phyloP scores from a whole-genome alignment of 2,113 vertebrate genomes.

The Thunnus maccoyii region DNA sequence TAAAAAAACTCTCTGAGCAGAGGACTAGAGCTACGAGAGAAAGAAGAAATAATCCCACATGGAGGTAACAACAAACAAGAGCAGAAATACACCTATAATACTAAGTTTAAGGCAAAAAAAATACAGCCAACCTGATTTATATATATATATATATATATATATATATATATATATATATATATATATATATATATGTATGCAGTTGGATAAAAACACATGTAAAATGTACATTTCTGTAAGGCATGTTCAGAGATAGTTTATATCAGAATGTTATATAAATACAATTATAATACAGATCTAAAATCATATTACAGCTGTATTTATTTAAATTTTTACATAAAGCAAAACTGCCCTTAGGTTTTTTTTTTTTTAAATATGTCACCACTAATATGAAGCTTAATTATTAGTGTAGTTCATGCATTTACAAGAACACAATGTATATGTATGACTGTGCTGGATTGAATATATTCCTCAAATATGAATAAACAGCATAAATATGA shows the following conservation, averaged over 20 bases:
- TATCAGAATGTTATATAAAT: slow-evolving; percentile 14
- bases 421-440: slow-evolving; percentile 76
- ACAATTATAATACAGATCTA: slow-evolving; percentile 2
- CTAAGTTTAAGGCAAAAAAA: too few relatives aligned
- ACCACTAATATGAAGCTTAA: slow-evolving; percentile 69
- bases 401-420: slow-evolving; percentile 70
- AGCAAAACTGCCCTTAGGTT: slow-evolving; percentile 69
- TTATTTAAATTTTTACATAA: slow-evolving; percentile 41
- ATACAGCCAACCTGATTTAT: background rate
- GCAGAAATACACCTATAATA: background rate
- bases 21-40: background rate
- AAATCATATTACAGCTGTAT: slow-evolving; percentile 34
- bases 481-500: slow-evolving; percentile 78
- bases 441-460: slow-evolving; percentile 73
- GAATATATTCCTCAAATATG: slow-evolving; percentile 77
- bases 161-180: background rate
- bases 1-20: background rate
- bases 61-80: background rate
- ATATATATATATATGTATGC: too few relatives aligned
- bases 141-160: background rate
- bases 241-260: background rate
- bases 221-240: slow-evolving; percentile 2
- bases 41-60: background rate
- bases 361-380: slow-evolving; percentile 52
- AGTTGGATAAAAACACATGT: slow-evolving; percentile 10